Evolutionary conservation across 2,797 vertebrate genomes (phyloP), one percentile per base, ranked within the genome.

Genomic region (Vultur gryphus): DNA sequence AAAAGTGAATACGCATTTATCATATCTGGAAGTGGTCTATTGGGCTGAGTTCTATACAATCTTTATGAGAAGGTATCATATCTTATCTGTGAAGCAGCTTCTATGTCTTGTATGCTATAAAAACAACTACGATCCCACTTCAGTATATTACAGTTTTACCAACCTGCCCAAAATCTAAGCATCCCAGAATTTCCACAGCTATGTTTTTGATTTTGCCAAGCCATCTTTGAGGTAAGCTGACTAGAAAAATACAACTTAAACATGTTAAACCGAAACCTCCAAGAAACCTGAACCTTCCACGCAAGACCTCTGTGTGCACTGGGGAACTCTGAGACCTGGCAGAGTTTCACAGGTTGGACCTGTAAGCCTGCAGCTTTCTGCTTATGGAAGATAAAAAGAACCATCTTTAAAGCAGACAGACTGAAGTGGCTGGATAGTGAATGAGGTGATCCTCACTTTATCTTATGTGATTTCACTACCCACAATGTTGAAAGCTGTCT

Each of bases 381-480:
- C 44, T 49, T 37, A 29, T 41, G 55, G 54, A 55, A 73, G 55
- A 55, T 57, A 52, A 65, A 90, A 81, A n/a, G 51, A 80, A 41
- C 43, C 51, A 52, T 76, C 57, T 78, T 93, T 80, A 77, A 95
- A 96, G 86, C 65, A 83, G 83, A 46, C 33, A 39, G 54, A 57
- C 25, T 10, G 7, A 62, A 55, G 35, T 58, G 71, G 21, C 72
- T 76, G 88, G 69, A 33, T 76, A 75, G 66, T n/a, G 70, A 89
- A 72, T 62, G 67, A 91, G 65, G 31, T 87, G 76, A 93, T 91
- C 64, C 66, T 85, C 59, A 17, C 84, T 95, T 92, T 96, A 89
- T 97, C 93, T 97, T 86, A 11, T 76, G 95, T 96, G 92, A 89
- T 81, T 83, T 92, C 28, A 35, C 79, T 89, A 48, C 71, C 75